phyloP scores from a whole-genome alignment of 2,113 vertebrate genomes.

The Amazona guildingii region DNA sequence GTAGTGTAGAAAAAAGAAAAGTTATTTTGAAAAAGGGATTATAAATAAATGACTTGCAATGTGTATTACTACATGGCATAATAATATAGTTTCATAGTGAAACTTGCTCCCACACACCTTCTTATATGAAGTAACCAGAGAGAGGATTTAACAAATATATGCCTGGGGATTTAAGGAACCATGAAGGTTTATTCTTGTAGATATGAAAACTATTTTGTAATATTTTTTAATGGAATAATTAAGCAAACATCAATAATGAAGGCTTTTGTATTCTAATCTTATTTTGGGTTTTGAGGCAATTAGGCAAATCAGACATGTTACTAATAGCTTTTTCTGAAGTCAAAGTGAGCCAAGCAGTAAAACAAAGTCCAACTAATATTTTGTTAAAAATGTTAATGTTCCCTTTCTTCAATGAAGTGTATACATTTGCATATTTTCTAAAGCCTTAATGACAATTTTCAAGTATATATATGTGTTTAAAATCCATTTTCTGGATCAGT shows the following conservation, averaged over 20 bases:
- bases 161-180: background rate
- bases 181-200: background rate
- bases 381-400: background rate
- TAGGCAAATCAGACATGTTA: background rate
- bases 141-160: background rate
- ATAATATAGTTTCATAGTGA: background rate
- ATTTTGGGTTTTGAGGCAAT: background rate
- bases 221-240: background rate
- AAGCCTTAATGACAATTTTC: background rate
- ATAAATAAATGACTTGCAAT: constrained; percentile 20
- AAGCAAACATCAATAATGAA: background rate
- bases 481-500: background rate
- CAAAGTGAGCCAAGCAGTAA: background rate
- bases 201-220: background rate
- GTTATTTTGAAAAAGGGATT: background rate
- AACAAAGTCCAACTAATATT: background rate
- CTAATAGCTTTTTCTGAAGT: background rate
- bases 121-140: background rate
- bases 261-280: background rate
- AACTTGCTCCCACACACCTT: background rate
- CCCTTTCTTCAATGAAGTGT: background rate
- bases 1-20: background rate
- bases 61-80: background rate
- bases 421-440: background rate
- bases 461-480: background rate